Evolutionary conservation across 2,797 vertebrate genomes (phyloP).

Genomic region (Brachyalestes nurse): DNA sequence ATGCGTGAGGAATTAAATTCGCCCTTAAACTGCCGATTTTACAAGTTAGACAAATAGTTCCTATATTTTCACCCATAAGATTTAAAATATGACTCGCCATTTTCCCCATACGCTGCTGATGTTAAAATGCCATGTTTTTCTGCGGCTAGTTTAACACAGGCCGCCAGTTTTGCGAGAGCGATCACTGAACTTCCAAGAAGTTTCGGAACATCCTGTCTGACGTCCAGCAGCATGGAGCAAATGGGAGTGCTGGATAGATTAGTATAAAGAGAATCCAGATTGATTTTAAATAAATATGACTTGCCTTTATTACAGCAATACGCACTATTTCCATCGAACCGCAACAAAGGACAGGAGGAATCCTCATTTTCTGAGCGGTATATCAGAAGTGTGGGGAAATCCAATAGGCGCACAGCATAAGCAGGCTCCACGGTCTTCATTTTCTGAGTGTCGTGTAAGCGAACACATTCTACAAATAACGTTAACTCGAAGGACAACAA

Average conservation of each 20-base stretch:
- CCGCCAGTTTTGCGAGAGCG: conserved; percentile 68
- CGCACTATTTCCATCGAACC: not conserved
- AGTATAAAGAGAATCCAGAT: conserved; percentile 67
- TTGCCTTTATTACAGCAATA: conserved; percentile 86
- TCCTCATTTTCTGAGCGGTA: conserved; percentile 12
- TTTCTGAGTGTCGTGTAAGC: conserved; percentile 12
- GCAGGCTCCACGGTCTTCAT: conserved; percentile 3
- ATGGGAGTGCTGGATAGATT: conserved; percentile 77
- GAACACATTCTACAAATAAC: conserved; percentile 45
- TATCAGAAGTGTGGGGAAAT: conserved; percentile 52
- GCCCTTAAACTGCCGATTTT: conserved; percentile 80
- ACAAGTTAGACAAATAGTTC: conserved; percentile 79
- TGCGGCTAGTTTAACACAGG: conserved; percentile 69
- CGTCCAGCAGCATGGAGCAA: conserved; percentile 77
- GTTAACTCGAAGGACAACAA: conserved; percentile 46
- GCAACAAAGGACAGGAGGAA: not conserved
- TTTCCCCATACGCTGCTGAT: conserved; percentile 70
- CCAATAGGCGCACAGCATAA: conserved; percentile 39
- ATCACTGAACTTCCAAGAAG: conserved; percentile 79
- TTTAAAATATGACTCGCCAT: conserved; percentile 68
- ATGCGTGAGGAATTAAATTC: conserved; percentile 64
- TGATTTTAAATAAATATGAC: conserved; percentile 86
- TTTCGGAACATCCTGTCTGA: conserved; percentile 71
- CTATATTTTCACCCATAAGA: conserved; percentile 73
- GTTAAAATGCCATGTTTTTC: conserved; percentile 56